Conservation (phyloP, 1,140 invertebrate species). For the Caenorhabditis briggsae region DNA sequence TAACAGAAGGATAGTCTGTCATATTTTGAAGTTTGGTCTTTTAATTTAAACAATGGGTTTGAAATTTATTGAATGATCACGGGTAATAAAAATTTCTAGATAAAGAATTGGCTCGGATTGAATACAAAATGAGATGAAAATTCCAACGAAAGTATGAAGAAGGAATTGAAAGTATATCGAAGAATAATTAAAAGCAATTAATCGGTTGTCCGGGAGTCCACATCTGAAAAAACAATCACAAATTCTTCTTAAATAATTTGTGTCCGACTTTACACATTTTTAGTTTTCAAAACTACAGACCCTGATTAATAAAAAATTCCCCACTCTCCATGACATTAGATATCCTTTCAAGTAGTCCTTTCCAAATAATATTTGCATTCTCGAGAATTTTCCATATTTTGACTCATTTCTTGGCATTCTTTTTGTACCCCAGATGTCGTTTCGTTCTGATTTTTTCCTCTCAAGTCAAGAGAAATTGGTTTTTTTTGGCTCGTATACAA, state of each 20-base stretch:
- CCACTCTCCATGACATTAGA: neutral
- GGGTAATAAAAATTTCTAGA: neutral
- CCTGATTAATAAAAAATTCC: neutral
- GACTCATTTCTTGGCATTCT: neutral
- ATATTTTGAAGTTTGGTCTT: conserved; percentile 16
- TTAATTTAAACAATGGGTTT: neutral
- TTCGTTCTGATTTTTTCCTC: neutral
- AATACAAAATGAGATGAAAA: too few species aligned
- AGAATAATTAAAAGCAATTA: too few species aligned
- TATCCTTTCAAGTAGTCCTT: neutral
- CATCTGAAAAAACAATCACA: too few species aligned
- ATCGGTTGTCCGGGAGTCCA: too few species aligned
- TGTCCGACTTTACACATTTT: neutral
- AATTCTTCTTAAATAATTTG: too few species aligned
- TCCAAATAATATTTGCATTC: conserved; percentile 17
- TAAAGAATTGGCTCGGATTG: too few species aligned
- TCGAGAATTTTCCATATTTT: neutral
- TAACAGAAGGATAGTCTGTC: neutral
- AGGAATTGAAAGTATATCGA: too few species aligned
- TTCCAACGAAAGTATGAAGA: too few species aligned
- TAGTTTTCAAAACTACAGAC: neutral
- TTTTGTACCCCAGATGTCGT: neutral
- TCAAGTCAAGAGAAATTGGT: too few species aligned
- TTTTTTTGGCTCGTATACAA: too few species aligned
- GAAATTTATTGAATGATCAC: neutral